A percentile compares a stretch with the other conserved stretches of the same genome.
These are phyloP conservation scores for Oncorhynchus clarkii DNA, from an alignment of 2,113 vertebrate species.

Conservation along the genomic window DNA sequence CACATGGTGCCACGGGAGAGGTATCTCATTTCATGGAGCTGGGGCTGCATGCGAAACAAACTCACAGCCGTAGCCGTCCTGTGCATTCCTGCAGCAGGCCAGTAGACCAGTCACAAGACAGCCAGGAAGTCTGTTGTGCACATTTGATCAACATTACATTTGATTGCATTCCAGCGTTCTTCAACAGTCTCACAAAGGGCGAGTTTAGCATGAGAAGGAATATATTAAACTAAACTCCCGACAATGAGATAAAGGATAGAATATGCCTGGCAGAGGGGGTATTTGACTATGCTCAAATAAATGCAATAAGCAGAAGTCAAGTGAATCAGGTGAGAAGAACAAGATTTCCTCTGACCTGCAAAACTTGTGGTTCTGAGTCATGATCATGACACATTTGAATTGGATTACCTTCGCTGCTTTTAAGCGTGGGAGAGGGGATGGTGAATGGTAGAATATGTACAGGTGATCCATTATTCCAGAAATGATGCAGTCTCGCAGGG, in stretches of 20 bases:
- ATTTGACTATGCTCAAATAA: constrained; percentile 2
- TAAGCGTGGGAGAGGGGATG: background rate
- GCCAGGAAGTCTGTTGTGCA: constrained; percentile 2
- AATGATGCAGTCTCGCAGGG: constrained; percentile 32
- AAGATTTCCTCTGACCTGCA: background rate
- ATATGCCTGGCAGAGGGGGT: background rate
- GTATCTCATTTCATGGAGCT: constrained; percentile 41
- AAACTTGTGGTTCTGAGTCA: background rate
- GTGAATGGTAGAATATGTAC: constrained; percentile 6
- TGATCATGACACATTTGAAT: background rate
- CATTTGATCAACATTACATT: constrained; percentile 30
- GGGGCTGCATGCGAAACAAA: constrained; percentile 47
- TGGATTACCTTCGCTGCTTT: background rate
- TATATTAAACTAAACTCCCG: constrained; percentile 4
- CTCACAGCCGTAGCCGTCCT: constrained; percentile 33
- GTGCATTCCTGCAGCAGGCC: constrained; percentile 26
- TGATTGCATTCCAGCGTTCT: constrained; percentile 27
- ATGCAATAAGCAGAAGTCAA: background rate
- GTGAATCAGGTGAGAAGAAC: constrained; percentile 3
- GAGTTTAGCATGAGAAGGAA: constrained; percentile 15
- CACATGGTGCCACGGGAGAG: constrained; percentile 49
- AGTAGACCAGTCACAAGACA: constrained; percentile 1
- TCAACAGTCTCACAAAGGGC: background rate
- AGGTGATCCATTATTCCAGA: constrained; percentile 21
- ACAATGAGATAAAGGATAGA: background rate